These are phyloP conservation scores for Natator depressus DNA, from an alignment of 2,113 vertebrate genomes.

Conservation along the genomic window DNA sequence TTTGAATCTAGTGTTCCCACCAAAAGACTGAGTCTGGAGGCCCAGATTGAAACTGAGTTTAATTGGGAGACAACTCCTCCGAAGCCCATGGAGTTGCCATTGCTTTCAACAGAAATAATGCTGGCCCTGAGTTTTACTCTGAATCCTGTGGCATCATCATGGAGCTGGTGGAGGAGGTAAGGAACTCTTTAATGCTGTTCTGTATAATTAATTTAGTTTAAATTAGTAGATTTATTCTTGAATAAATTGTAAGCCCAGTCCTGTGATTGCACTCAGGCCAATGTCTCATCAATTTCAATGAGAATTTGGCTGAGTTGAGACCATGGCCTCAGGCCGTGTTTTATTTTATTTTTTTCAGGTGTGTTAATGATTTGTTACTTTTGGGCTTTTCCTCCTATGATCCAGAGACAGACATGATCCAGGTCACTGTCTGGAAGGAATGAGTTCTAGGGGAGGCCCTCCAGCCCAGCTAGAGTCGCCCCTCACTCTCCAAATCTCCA, in stretches of 20 bases:
- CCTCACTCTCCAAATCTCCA: neutral
- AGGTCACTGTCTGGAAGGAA: neutral
- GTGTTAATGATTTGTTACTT: neutral
- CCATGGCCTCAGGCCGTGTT: neutral
- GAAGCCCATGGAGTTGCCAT: neutral
- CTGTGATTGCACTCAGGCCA: neutral
- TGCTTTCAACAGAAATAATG: neutral
- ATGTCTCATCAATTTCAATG: neutral
- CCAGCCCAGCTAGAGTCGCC: neutral
- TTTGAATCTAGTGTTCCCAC: fast-evolving
- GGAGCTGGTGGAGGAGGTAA: neutral
- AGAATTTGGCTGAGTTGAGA: neutral
- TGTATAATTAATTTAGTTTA: neutral
- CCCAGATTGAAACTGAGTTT: neutral
- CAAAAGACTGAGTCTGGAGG: neutral
- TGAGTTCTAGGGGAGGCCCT: neutral
- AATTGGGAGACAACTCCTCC: neutral
- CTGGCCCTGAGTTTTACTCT: neutral
- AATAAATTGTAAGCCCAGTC: neutral
- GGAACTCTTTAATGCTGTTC: neutral
- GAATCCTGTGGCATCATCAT: neutral
- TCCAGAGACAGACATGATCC: neutral
- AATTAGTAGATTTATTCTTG: neutral
- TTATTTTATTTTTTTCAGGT: neutral
- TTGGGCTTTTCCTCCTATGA: neutral